These are phyloP conservation scores for Drosophila seclusa DNA, from an alignment of 2,888 invertebrate species.

Conservation along the genomic window DNA sequence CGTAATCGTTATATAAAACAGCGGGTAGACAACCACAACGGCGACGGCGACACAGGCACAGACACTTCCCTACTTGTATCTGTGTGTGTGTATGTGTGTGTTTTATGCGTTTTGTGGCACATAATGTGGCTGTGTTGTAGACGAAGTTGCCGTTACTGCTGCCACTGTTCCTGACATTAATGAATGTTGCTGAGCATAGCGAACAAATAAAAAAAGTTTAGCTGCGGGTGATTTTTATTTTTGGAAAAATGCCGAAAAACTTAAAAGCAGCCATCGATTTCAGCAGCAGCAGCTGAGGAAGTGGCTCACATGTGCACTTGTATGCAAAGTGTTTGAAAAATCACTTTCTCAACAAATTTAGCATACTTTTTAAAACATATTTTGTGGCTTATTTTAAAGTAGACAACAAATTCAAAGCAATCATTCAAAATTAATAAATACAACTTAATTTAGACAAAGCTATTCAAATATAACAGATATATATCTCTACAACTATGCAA, in stretches of 20 bases:
- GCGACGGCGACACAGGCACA: conserved; percentile 45
- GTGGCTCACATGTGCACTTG: conserved; percentile 10
- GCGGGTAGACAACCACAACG: conserved; percentile 69
- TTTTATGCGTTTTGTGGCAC: conserved; percentile 78
- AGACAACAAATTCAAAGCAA: neutral
- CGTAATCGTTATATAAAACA: conserved; percentile 80
- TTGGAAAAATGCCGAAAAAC: conserved; percentile 34
- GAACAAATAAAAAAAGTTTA: conserved; percentile 21
- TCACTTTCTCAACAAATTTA: conserved; percentile 12
- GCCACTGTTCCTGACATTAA: conserved; percentile 72
- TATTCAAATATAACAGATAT: neutral
- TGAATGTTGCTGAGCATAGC: conserved; percentile 60
- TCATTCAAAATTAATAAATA: neutral
- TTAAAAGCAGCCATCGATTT: conserved; percentile 51
- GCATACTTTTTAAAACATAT: neutral
- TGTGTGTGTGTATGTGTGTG: conserved; percentile 39
- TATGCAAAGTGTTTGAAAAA: conserved; percentile 23
- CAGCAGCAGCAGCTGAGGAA: conserved; percentile 12
- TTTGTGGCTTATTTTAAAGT: neutral
- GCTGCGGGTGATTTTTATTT: conserved; percentile 77
- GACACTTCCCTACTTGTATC: conserved; percentile 36
- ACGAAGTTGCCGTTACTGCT: conserved; percentile 44
- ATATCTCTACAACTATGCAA: neutral
- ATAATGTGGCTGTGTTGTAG: conserved; percentile 72
- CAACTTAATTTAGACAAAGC: too few relatives aligned